These are phyloP conservation scores for Entomyzon cyanotis DNA, from an alignment of 2,113 vertebrate genomes.

Conservation along the genomic window DNA sequence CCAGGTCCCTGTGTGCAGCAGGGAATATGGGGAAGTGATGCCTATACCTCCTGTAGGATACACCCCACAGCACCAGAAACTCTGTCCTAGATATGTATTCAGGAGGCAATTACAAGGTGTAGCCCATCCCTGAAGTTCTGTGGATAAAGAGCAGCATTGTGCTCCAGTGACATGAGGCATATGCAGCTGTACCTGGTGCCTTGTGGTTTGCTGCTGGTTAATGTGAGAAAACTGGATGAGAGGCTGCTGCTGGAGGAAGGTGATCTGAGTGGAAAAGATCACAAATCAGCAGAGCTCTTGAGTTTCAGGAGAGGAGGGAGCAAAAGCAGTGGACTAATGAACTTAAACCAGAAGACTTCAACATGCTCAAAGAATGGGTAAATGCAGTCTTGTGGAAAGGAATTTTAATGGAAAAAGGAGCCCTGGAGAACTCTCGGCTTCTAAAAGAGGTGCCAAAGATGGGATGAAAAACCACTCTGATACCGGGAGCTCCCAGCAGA, in stretches of 20 bases:
- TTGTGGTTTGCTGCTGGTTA: not conserved
- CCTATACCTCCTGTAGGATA: not conserved
- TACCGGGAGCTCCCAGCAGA: not conserved
- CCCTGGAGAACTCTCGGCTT: not conserved
- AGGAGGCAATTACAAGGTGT: not conserved
- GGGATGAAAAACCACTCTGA: not conserved
- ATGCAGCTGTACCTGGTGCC: not conserved
- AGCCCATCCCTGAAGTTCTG: not conserved
- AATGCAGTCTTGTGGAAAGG: slow-evolving; percentile 72
- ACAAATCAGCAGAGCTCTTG: not conserved
- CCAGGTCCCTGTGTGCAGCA: fast-evolving
- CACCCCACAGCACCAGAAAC: not conserved
- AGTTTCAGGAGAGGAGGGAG: not conserved
- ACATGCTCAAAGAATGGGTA: slow-evolving; percentile 20
- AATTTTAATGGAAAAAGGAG: slow-evolving; percentile 66
- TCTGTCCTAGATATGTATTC: not conserved
- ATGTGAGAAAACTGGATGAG: not conserved
- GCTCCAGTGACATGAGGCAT: not conserved
- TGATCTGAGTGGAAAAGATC: not conserved
- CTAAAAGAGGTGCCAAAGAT: not conserved
- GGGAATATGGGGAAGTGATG: not conserved
- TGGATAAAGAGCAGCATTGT: not conserved
- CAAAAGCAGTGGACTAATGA: slow-evolving; percentile 16
- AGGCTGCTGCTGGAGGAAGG: not conserved
- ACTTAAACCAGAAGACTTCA: slow-evolving; percentile 39